Evolutionary conservation across 2,113 vertebrate genomes (phyloP).

Genomic region (Channa argus): DNA sequence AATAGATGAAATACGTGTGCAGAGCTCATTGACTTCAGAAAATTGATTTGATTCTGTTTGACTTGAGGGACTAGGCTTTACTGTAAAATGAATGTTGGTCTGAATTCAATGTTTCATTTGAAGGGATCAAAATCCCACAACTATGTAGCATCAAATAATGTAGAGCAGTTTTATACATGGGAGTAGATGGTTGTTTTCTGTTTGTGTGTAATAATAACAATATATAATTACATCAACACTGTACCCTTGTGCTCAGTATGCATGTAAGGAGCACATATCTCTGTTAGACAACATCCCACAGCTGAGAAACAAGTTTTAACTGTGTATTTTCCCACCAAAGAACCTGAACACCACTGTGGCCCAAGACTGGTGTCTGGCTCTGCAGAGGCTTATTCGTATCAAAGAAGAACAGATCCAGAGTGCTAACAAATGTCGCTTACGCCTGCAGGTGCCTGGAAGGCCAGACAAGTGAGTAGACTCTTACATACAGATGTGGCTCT

Average conservation of each 20-base stretch:
- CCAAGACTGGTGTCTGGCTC: conserved; percentile 95
- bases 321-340: conserved; percentile 74
- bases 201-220: conserved; percentile 4
- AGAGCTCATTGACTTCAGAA: conserved; percentile 67
- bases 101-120: conserved; percentile 49
- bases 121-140: conserved; percentile 34
- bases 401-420: conserved; percentile 97
- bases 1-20: conserved; percentile 56
- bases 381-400: conserved; percentile 94
- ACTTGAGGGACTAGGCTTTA: conserved; percentile 61
- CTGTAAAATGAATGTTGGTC: conserved; percentile 42
- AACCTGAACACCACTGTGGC: conserved; percentile 96
- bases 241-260: background rate
- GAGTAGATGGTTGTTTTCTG: background rate
- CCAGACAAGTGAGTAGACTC: conserved; percentile 91
- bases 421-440: conserved; percentile 94
- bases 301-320: conserved; percentile 37
- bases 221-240: background rate
- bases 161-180: conserved; percentile 1
- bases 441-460: conserved; percentile 92
- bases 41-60: conserved; percentile 73
- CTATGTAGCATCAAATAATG: conserved; percentile 11
- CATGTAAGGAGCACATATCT: background rate
- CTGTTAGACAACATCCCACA: background rate
- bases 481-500: conserved; percentile 30